These are phyloP conservation scores for Campaea margaritaria DNA, from an alignment of 2,888 invertebrate species.

Conservation along the genomic window DNA sequence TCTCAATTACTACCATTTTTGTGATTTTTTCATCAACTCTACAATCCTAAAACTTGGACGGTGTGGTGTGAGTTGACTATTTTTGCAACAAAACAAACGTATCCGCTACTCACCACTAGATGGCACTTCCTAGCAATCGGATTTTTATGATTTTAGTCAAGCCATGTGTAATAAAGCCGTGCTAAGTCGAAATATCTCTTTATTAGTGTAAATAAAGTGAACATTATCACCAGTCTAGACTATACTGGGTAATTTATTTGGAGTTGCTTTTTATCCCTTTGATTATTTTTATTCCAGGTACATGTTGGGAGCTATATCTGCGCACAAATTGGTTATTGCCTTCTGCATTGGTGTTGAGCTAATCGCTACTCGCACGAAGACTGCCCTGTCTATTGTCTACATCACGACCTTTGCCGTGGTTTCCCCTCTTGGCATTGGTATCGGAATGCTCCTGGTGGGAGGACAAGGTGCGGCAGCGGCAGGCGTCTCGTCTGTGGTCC, in stretches of 20 bases:
- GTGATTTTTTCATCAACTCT: too few relatives aligned
- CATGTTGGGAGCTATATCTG: constrained; percentile 93
- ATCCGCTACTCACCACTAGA: constrained; percentile 45
- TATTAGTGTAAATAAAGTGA: too few relatives aligned
- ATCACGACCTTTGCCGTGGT: constrained; percentile 91
- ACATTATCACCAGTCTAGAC: too few relatives aligned
- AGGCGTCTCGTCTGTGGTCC: constrained; percentile 87
- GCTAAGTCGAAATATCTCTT: too few relatives aligned
- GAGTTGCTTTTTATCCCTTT: too few relatives aligned
- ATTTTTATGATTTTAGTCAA: too few relatives aligned
- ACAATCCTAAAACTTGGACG: too few relatives aligned
- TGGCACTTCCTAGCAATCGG: constrained; percentile 39
- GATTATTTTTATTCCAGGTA: constrained; percentile 79
- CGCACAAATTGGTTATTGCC: constrained; percentile 94
- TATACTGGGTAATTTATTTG: too few relatives aligned
- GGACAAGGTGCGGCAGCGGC: constrained; percentile 84
- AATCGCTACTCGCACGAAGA: constrained; percentile 88
- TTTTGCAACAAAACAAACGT: too few relatives aligned
- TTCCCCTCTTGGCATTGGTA: constrained; percentile 92
- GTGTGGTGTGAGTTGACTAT: too few relatives aligned
- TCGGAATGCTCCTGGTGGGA: constrained; percentile 88
- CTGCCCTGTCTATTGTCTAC: constrained; percentile 87
- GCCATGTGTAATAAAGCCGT: too few relatives aligned
- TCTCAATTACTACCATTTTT: too few relatives aligned
- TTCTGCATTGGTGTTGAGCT: constrained; percentile 95